Conservation (phyloP, 2,113 vertebrate species). For the Neodontobutis hainanensis region DNA sequence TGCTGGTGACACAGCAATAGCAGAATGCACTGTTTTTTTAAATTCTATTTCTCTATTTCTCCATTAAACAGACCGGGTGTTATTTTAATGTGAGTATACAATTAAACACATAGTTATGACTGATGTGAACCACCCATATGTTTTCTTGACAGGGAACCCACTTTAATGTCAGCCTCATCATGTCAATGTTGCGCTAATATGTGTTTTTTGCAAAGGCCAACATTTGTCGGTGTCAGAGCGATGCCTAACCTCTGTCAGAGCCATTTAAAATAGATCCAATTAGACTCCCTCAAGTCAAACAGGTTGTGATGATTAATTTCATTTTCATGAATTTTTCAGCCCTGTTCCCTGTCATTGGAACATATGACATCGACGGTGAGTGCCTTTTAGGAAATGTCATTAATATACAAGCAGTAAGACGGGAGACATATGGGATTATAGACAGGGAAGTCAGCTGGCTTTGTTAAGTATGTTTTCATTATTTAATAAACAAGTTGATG, state of each 20-base stretch:
- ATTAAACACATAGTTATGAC: no score
- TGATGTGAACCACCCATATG: no score
- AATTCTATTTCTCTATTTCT: no score
- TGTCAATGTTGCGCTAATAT: background rate
- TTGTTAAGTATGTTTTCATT: no score
- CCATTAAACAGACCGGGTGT: no score
- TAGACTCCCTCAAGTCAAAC: conserved; percentile 30
- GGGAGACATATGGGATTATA: background rate
- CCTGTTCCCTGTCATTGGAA: conserved; percentile 15
- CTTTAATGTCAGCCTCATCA: conserved; percentile 4
- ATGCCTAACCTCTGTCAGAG: conserved; percentile 11
- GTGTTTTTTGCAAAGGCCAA: conserved; percentile 25
- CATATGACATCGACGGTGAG: conserved; percentile 19
- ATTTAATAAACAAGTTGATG: no score
- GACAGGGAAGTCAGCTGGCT: no score
- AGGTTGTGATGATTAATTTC: conserved; percentile 34
- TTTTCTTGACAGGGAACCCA: background rate
- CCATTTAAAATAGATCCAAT: conserved; percentile 40
- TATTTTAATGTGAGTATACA: no score
- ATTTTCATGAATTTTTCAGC: conserved; percentile 26
- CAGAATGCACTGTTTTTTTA: no score
- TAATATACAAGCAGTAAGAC: conserved; percentile 4
- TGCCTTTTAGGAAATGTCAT: conserved; percentile 20
- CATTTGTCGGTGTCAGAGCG: conserved; percentile 12
- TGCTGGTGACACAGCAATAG: no score